These are phyloP conservation scores for Xerus inauris DNA, from an alignment of 2,113 vertebrate species.

Conservation along the genomic window DNA sequence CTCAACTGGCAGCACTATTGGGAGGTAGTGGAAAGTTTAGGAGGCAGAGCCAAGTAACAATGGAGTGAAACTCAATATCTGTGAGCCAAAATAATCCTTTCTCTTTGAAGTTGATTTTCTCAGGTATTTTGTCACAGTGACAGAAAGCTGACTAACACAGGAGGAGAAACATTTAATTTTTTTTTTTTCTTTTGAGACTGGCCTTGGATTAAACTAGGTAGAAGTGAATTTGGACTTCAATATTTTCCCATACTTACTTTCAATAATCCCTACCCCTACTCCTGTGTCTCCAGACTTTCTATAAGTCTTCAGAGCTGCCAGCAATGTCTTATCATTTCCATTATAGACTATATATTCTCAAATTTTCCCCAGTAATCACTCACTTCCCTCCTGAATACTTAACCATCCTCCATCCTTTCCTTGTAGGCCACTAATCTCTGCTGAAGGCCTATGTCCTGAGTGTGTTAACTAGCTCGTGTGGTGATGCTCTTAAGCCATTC, in stretches of 20 bases:
- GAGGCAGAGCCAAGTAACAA: background rate
- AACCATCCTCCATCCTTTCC: background rate
- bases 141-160: background rate
- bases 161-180: background rate
- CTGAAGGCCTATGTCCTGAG: accelerated
- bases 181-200: background rate
- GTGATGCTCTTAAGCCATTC: background rate
- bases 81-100: background rate
- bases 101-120: background rate
- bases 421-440: background rate
- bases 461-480: background rate
- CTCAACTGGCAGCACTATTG: background rate
- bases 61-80: background rate
- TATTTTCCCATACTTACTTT: background rate
- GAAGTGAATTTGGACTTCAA: background rate
- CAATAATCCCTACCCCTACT: accelerated
- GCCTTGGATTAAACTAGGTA: background rate
- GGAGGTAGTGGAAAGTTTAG: background rate
- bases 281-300: background rate
- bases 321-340: background rate
- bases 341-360: accelerated
- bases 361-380: background rate
- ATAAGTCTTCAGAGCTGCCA: background rate
- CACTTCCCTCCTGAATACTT: background rate
- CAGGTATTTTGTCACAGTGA: background rate